Percentiles rank a stretch among this genome's conserved stretches.
Evolutionary conservation across 2,888 invertebrate genomes (phyloP).

Genomic region (Bombylius discolor): DNA sequence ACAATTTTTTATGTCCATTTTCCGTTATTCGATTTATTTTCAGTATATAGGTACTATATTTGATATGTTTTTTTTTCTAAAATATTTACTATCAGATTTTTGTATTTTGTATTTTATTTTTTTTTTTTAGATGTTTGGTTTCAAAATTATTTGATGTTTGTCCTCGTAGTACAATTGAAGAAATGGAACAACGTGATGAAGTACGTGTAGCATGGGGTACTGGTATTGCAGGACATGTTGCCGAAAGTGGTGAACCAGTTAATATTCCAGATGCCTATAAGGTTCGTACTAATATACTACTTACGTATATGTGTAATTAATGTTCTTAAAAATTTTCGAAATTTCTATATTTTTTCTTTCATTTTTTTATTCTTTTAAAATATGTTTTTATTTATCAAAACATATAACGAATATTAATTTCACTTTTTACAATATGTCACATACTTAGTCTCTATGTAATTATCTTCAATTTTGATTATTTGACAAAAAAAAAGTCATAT

Average conservation of each 20-base stretch:
- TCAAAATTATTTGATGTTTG: constrained; percentile 93
- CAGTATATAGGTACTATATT: neutral
- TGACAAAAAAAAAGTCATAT: too few relatives aligned
- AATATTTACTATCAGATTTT: neutral
- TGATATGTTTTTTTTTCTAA: neutral
- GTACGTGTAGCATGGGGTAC: constrained; percentile 90
- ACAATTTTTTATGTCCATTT: too few relatives aligned
- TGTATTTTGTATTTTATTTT: neutral
- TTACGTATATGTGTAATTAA: too few relatives aligned
- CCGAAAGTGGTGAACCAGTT: constrained; percentile 81
- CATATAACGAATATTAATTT: too few relatives aligned
- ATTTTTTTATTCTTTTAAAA: too few relatives aligned
- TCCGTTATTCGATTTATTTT: neutral
- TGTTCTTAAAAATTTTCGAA: too few relatives aligned
- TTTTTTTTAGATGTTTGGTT: constrained; percentile 56
- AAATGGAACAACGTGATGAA: constrained; percentile 85
- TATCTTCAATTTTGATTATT: too few relatives aligned
- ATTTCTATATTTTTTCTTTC: too few relatives aligned
- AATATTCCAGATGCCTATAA: constrained; percentile 94
- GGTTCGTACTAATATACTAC: constrained; percentile 37
- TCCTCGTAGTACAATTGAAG: constrained; percentile 79
- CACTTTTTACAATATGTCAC: too few relatives aligned
- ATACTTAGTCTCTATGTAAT: too few relatives aligned
- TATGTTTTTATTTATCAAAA: too few relatives aligned
- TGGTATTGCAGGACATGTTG: constrained; percentile 90